These are phyloP conservation scores for Rhinichthys osculus DNA, from an alignment of 2,797 vertebrate genomes.

Conservation along the genomic window DNA sequence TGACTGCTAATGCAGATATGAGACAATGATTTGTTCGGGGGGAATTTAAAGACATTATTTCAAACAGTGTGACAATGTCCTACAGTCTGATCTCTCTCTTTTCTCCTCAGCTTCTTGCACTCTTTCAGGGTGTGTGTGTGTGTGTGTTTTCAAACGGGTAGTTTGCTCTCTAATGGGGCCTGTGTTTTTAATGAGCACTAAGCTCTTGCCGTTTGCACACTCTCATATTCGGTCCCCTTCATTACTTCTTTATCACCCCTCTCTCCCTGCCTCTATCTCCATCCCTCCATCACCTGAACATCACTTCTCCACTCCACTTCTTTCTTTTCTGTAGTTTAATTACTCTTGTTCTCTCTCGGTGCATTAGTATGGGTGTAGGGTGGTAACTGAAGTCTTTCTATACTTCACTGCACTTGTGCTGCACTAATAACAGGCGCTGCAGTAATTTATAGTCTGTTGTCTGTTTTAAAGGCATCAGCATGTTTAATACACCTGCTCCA, in stretches of 20 bases:
- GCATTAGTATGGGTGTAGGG: constrained; percentile 62
- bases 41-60: constrained; percentile 12
- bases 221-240: constrained; percentile 62
- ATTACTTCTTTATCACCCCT: constrained; percentile 65
- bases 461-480: constrained; percentile 66
- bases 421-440: constrained; percentile 65
- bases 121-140: constrained; percentile 42
- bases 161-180: constrained; percentile 66
- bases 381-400: constrained; percentile 61
- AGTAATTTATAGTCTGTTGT: constrained; percentile 68
- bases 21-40: not conserved
- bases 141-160: constrained; percentile 58
- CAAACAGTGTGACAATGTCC: constrained; percentile 30
- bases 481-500: constrained; percentile 67
- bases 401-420: constrained; percentile 61
- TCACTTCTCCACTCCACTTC: constrained; percentile 39
- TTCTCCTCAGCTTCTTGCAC: constrained; percentile 35
- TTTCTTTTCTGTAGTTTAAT: constrained; percentile 58
- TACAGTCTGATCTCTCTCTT: constrained; percentile 31
- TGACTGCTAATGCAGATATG: not conserved
- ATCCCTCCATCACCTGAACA: constrained; percentile 54
- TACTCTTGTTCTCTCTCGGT: constrained; percentile 53
- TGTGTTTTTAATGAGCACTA: constrained; percentile 67
- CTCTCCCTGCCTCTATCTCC: constrained; percentile 39
- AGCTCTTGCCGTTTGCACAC: constrained; percentile 61